Conservation (phyloP, 2,888 invertebrate genomes). For the Arctia plantaginis region DNA sequence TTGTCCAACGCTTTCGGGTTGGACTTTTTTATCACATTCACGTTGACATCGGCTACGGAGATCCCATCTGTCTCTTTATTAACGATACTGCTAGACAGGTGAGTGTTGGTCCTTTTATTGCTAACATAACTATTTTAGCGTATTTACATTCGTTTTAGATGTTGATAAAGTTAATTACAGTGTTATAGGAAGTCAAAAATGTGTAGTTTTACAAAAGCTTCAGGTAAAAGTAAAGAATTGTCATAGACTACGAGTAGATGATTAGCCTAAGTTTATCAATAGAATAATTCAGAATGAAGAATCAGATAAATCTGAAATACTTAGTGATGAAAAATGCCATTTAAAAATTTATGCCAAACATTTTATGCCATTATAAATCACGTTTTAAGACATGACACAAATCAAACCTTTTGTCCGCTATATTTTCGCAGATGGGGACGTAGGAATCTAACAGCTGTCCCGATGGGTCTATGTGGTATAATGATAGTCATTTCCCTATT, state of each 20-base stretch:
- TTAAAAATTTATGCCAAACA: background rate
- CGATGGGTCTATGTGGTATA: constrained; percentile 66
- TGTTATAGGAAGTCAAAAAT: no score
- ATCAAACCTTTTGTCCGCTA: background rate
- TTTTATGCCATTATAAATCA: background rate
- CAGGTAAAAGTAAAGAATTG: no score
- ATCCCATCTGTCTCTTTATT: constrained; percentile 78
- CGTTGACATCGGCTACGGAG: constrained; percentile 79
- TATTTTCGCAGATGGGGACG: constrained; percentile 72
- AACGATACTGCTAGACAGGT: constrained; percentile 76
- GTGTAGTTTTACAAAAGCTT: no score
- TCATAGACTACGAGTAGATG: no score
- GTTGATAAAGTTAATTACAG: no score
- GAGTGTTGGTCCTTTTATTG: constrained; percentile 5
- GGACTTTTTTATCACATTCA: constrained; percentile 81
- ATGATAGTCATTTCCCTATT: constrained; percentile 71
- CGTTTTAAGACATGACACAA: background rate
- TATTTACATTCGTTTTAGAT: no score
- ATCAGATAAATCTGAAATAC: no score
- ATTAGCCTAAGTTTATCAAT: no score
- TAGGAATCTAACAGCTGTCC: constrained; percentile 70
- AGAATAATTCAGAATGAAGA: no score
- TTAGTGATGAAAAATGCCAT: no score
- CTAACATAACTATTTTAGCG: no score
- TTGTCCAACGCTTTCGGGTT: constrained; percentile 79